A percentile compares a stretch with the other conserved stretches of the same genome.
These are phyloP conservation scores for Rhynchomys soricoides DNA, from an alignment of 2,113 vertebrate species.

Conservation along the genomic window DNA sequence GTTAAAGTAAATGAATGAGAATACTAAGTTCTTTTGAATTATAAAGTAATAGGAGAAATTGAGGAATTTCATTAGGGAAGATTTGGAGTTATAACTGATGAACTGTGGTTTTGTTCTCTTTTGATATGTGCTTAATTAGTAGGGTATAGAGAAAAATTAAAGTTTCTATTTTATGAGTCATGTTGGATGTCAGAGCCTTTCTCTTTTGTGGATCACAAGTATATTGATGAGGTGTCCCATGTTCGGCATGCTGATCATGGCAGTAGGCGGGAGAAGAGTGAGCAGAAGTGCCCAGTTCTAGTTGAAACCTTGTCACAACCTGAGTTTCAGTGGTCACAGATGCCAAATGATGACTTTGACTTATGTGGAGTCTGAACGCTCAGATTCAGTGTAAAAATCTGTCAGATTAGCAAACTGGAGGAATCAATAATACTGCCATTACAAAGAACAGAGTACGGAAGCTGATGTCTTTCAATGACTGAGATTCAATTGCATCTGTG, in stretches of 20 bases:
- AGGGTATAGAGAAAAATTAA: not conserved
- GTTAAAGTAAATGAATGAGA: conserved; percentile 2
- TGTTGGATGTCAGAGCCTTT: conserved; percentile 25
- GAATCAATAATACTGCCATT: conserved; percentile 31
- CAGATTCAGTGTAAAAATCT: not conserved
- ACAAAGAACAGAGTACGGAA: conserved; percentile 5
- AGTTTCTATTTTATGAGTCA: conserved; percentile 33
- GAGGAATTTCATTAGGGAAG: not conserved
- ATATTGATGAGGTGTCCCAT: not conserved
- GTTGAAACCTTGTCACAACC: not conserved
- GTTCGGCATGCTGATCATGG: not conserved
- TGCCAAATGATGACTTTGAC: not conserved
- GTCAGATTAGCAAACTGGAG: not conserved
- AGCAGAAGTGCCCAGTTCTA: not conserved
- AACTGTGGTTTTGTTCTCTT: not conserved
- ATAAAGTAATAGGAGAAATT: not conserved
- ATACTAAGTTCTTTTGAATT: not conserved
- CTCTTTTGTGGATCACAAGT: not conserved
- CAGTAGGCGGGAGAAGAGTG: not conserved
- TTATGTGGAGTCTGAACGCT: not conserved
- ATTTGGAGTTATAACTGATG: not conserved
- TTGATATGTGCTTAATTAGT: not conserved
- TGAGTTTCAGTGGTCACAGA: not conserved
- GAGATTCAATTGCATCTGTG: not conserved
- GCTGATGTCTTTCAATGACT: not conserved